Conservation (phyloP, 1,140 invertebrate species). For the Ceratosolen solmsi region DNA sequence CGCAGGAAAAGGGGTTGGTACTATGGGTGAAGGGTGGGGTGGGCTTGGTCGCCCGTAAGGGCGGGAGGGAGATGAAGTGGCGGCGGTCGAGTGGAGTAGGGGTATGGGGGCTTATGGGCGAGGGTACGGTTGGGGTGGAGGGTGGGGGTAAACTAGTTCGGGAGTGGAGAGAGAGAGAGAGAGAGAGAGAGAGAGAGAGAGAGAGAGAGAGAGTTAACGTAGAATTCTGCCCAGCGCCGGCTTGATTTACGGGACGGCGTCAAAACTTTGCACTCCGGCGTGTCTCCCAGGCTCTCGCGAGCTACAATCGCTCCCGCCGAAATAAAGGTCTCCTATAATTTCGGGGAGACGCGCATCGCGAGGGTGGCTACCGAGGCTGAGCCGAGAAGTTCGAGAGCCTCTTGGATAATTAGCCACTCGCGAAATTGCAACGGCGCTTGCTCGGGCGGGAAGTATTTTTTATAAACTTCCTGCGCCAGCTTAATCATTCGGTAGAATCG, state of each 20-base stretch:
- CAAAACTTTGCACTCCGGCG: constrained; percentile 71
- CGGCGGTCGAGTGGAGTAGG: too few species aligned
- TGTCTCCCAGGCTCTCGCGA: constrained; percentile 43
- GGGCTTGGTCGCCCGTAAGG: not conserved
- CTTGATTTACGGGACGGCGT: constrained; percentile 71
- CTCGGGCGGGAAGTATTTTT: constrained; percentile 8
- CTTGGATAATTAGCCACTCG: constrained; percentile 37
- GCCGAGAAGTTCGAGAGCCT: not conserved
- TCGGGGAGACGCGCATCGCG: constrained; percentile 45
- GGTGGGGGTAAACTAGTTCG: too few species aligned
- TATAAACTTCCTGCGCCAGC: not conserved
- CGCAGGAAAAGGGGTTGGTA: not conserved
- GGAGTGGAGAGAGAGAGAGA: too few species aligned
- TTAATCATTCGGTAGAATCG: not conserved
- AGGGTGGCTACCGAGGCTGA: not conserved
- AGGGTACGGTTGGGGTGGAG: too few species aligned
- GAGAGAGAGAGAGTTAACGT: constrained; percentile 8
- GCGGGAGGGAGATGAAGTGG: not conserved
- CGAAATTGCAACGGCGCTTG: constrained; percentile 20
- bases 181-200: too few species aligned
- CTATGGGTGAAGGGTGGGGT: not conserved
- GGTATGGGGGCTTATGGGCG: too few species aligned
- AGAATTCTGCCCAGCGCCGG: constrained; percentile 14
- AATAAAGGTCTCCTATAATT: constrained; percentile 63
- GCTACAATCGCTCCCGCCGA: constrained; percentile 45